Evolutionary conservation across 2,888 invertebrate species (phyloP), one percentile per base, ranked within the genome.

Genomic region (Lissocephala sabroskyi): DNA sequence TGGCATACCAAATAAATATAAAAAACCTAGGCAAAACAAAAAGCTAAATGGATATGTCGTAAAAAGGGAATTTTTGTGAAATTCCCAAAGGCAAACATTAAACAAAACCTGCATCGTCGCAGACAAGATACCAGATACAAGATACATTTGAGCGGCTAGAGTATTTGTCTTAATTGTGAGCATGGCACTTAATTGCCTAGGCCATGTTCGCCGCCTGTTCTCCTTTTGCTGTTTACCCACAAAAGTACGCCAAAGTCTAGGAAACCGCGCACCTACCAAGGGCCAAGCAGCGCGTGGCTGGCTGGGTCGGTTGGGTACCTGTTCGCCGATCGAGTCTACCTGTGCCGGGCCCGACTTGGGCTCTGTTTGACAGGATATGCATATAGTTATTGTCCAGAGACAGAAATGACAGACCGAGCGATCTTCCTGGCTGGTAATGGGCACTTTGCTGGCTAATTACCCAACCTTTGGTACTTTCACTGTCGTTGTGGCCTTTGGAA

Each of bases 281-380:
- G 23, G 7, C 23, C 3, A 23, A 3, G 3, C 23, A 60, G 64
- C 71, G 71, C 75, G 75, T 75, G 75, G 71, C 71, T 58, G 30
- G 44, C 42, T 39, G 39, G 40, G 42, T 3, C n/a, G 23, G 47
- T 44, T 42, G n/a, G 43, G 40, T 71, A 67, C 73, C 64, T 67
- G 63, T 43, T 33, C 39, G 18, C 36, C 14, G 32, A 49, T 43
- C 42, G n/a, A 36, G 19, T 62, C 49, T 74, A 66, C 71, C 68
- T 70, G 67, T 62, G 37, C 48, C 56, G 75, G 61, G 30, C n/a
- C 23, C 23, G 4, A 5, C 23, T 30, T n/a, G n/a, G n/a, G 44
- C 59, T 71, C 56, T 75, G 64, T 75, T 75, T 71, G 64, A 64
- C 68, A 70, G 68, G 68, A 70, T 70, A 70, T 75, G 66, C 64